Percentiles rank a stretch among this genome's conserved stretches.
Evolutionary conservation across 92 coral and sea anemone genomes (phyloP).

Genomic region (Epizoanthus ramosus): DNA sequence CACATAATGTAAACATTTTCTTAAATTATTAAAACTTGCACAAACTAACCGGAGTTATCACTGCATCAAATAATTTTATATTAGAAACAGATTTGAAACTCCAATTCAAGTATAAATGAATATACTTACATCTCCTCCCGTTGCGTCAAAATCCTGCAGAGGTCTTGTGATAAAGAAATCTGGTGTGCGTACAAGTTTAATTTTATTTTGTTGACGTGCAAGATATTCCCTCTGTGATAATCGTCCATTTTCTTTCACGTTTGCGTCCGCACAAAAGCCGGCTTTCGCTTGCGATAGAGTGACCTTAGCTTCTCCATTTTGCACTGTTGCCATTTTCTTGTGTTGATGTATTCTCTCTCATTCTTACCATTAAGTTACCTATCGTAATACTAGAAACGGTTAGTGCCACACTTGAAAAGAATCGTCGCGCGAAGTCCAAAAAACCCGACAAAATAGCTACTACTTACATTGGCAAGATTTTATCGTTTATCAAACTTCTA

Average conservation of each 20-base stretch:
- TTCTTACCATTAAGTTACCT: neutral
- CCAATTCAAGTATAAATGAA: neutral
- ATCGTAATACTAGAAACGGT: neutral
- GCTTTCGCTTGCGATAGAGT: neutral
- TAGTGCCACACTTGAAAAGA: neutral
- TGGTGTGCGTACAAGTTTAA: constrained; percentile 27
- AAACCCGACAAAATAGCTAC: neutral
- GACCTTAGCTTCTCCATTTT: constrained; percentile 11
- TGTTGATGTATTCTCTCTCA: neutral
- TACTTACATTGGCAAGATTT: constrained; percentile 1
- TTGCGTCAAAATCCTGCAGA: constrained; percentile 38
- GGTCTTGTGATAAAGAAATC: constrained; percentile 35
- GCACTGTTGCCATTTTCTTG: constrained; percentile 24
- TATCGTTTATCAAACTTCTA: neutral
- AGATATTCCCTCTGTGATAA: neutral
- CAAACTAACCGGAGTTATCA: neutral
- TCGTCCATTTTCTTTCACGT: neutral
- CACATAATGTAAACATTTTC: neutral
- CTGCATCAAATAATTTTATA: neutral
- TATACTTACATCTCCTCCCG: constrained; percentile 29
- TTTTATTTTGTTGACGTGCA: constrained; percentile 15
- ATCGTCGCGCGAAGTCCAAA: neutral
- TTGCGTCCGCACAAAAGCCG: neutral
- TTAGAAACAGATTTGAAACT: neutral
- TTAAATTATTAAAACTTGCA: neutral